Evolutionary conservation across 2,797 vertebrate genomes (phyloP), one percentile per base, ranked within the genome.

Genomic region (Carcharodon carcharias): DNA sequence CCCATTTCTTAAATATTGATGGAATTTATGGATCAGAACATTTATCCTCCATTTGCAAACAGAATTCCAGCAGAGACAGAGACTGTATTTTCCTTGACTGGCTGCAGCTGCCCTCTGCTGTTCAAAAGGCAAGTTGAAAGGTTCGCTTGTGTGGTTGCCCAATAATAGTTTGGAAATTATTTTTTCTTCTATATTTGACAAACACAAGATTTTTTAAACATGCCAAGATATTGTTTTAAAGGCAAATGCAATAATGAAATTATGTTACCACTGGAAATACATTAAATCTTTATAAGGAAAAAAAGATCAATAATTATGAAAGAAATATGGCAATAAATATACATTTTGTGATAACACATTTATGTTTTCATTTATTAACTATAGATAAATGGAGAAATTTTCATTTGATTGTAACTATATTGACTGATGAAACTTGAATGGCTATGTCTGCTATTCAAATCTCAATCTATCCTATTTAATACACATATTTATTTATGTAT

Each of bases 101-200:
- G 45, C 94, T 95, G 94, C 67, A 95, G 94, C 45, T 95, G 94
- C 94, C 69, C 69, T 95, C 94, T 95, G 50, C 67, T 95, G 94
- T 95, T 56, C 94, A 95, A 73, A 95, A 95, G 26, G 45, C 50
- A 95, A 56, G 50, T 71, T 71, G 26, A 95, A 73, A 73, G 71
- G 54, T 71, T 73, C 14, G 67, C 65, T 95, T 54, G 28, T 31
- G 50, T 54, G 6, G 63, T 71, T 40, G 54, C 12, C 35, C 58
- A 73, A 95, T 28, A 69, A 50, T 12, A 50, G 12, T 14, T 95
- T 16, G 14, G 50, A 35, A 95, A 92, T 35, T 61, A n/a, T 5
- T 95, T 95, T 73, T 28, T 45, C 21, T 56, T 93, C 8, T 58
- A 16, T n/a, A 58, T 56, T 95, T n/a, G 50, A 77, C 23, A 26